Base-by-base conservation (phyloP, 2,888 invertebrate species). In the Dyspetes luteomarginatus region DNA sequence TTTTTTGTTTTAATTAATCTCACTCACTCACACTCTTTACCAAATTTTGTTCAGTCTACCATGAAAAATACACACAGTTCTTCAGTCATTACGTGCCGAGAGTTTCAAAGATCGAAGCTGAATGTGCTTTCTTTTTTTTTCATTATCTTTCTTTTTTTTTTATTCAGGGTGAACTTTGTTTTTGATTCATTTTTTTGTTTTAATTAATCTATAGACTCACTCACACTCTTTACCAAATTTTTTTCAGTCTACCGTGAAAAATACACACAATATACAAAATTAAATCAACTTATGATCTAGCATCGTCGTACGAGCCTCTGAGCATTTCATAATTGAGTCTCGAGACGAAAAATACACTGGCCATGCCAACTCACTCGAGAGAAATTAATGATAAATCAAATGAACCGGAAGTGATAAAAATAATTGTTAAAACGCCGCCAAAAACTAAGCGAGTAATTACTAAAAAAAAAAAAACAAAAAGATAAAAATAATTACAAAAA, bases 171-270 rank as follows among this genome's bases (percentile, higher is more conserved):
- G 3, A 12, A 43, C n/a, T 52, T 26, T 60, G 7, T 24, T 45
- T 60, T 41, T 19, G 36, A 43, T 30, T 50, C 30, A 22, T 69
- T 50, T 50, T 50, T n/a, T 50, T 45, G 36, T n/a, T n/a, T n/a
- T n/a, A n/a, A 64, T 28, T 2, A 48, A 28, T 43, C 24, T 15
- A 48, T 17, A 48, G n/a, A 19, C 17, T 36, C 36, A 60, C 62
- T 65, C 56, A 72, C n/a, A n/a, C 65, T 78, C 58, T 71, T 60
- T 71, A 50, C 62, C 62, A 48, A 79, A 72, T 65, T 48, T 77
- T 41, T 74, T 58, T 77, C 65, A 55, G 64, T 43, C 43, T 55
- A 24, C 4, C 56, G 60, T 68, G 9, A 36, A 60, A 64, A 12
- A 69, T 65, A 71, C 71, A 43, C 58, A 71, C 60, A 48, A 64